Percentiles rank a stretch among this genome's conserved stretches.
These are phyloP conservation scores for Amblyteles armatorius DNA, from an alignment of 2,888 invertebrate species.

Conservation along the genomic window DNA sequence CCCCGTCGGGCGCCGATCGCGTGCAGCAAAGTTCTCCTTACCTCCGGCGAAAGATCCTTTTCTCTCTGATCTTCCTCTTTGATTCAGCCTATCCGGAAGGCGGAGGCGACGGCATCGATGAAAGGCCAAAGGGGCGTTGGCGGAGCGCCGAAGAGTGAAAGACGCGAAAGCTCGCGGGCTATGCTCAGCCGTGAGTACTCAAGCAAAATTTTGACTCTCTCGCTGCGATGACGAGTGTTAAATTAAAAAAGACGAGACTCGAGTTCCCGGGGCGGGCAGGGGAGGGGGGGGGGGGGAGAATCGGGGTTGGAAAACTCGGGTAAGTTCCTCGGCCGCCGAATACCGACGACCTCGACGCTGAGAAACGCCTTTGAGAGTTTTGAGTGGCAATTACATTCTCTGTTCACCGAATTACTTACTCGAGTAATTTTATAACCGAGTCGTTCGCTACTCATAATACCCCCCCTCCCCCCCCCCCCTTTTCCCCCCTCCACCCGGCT, in stretches of 20 bases:
- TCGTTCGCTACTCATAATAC: slow-evolving; percentile 14
- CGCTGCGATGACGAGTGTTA: slow-evolving; percentile 68
- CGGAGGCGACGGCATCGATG: slow-evolving; percentile 18
- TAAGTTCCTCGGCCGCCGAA: slow-evolving; percentile 35
- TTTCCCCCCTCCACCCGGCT: background rate
- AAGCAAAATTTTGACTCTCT: slow-evolving; percentile 34
- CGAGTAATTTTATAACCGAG: slow-evolving; percentile 76
- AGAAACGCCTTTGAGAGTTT: slow-evolving; percentile 75
- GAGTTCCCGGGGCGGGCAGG: slow-evolving; percentile 8
- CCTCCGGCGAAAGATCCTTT: slow-evolving; percentile 45
- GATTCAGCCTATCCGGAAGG: slow-evolving; percentile 12
- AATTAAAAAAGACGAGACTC: slow-evolving; percentile 72
- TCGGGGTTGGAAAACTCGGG: slow-evolving; percentile 26
- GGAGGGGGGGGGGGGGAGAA: background rate
- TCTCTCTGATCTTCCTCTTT: slow-evolving; percentile 66
- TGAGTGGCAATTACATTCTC: slow-evolving; percentile 79
- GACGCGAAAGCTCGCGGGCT: slow-evolving; percentile 14
- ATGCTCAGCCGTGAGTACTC: background rate
- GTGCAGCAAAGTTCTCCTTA: slow-evolving; percentile 19
- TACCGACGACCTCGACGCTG: slow-evolving; percentile 61
- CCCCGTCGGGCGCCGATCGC: slow-evolving; percentile 24
- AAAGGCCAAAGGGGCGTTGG: slow-evolving; percentile 32
- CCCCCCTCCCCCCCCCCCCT: no score
- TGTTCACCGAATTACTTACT: slow-evolving; percentile 78
- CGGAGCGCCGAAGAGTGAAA: slow-evolving; percentile 25